Evolutionary conservation across 2,888 invertebrate genomes (phyloP), one percentile per base, ranked within the genome.

Genomic region (Drosophila pegasa): DNA sequence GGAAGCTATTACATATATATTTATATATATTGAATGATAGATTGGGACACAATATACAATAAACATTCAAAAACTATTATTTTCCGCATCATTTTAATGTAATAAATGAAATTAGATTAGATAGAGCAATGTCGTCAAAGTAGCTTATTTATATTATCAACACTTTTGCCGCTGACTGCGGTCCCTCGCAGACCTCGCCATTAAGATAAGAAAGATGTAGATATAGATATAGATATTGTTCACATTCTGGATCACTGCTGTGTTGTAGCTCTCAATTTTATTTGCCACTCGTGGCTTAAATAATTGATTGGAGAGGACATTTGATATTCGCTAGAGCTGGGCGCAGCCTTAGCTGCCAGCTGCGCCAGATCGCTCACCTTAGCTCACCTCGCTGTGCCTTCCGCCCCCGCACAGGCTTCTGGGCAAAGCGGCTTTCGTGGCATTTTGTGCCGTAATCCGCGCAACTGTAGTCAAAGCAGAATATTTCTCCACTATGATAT

Each of bases 91-190:
- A n/a, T n/a, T n/a, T n/a, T n/a, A n/a, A n/a, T n/a, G n/a, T n/a
- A n/a, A n/a, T n/a, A n/a, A n/a, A n/a, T n/a, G n/a, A n/a, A n/a
- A n/a, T n/a, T n/a, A n/a, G n/a, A n/a, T n/a, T n/a, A n/a, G n/a
- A n/a, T n/a, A n/a, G n/a, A n/a, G n/a, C n/a, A 86, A 88, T 86
- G 83, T 69, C 63, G 71, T 70, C 75, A 87, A 87, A 87, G 86
- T 87, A 85, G 86, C 86, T 87, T 89, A 87, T 89, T 87, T 87
- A 89, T 89, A 87, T 89, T 89, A 87, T 89, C 86, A 87, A 89
- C 86, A 87, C 86, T 89, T 87, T 78, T 80, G 67, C 54, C 27
- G 38, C 27, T 10, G 31, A 14, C 43, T 9, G n/a, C n/a, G 29
- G 45, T n/a, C n/a, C n/a, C n/a, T n/a, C n/a, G n/a, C 35, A 57